These are phyloP conservation scores for Raja brachyura DNA, from an alignment of 2,113 vertebrate species.

Conservation along the genomic window DNA sequence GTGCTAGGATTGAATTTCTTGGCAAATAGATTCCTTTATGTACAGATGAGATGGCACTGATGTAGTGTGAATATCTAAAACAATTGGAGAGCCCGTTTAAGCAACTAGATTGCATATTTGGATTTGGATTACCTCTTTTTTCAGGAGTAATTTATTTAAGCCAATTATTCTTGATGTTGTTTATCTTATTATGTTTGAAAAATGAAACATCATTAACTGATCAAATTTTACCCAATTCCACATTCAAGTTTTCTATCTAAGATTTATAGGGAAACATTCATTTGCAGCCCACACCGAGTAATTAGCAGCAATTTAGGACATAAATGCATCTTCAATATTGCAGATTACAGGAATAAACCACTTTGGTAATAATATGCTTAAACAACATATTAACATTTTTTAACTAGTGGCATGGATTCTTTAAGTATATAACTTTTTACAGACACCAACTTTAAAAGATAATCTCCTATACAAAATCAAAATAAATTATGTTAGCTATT, in stretches of 20 bases:
- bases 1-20: too few species aligned
- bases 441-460: not conserved
- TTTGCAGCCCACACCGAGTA: not conserved
- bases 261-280: not conserved
- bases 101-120: not conserved
- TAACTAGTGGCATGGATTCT: not conserved
- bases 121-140: not conserved
- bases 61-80: not conserved
- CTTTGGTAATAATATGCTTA: not conserved
- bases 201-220: not conserved
- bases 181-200: not conserved
- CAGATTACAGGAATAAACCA: slow-evolving; percentile 24
- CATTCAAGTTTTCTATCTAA: not conserved
- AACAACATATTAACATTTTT: slow-evolving; percentile 31
- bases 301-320: slow-evolving; percentile 25
- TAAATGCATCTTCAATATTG: not conserved
- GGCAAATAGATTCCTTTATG: too few species aligned
- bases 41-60: too few species aligned
- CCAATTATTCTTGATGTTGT: not conserved
- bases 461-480: not conserved
- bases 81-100: not conserved
- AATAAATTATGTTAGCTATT: slow-evolving; percentile 8
- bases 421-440: slow-evolving; percentile 2
- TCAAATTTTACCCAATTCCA: not conserved
- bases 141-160: not conserved